Evolutionary conservation across 1,140 invertebrate species (phyloP).

Genomic region (Leucophenga varia): DNA sequence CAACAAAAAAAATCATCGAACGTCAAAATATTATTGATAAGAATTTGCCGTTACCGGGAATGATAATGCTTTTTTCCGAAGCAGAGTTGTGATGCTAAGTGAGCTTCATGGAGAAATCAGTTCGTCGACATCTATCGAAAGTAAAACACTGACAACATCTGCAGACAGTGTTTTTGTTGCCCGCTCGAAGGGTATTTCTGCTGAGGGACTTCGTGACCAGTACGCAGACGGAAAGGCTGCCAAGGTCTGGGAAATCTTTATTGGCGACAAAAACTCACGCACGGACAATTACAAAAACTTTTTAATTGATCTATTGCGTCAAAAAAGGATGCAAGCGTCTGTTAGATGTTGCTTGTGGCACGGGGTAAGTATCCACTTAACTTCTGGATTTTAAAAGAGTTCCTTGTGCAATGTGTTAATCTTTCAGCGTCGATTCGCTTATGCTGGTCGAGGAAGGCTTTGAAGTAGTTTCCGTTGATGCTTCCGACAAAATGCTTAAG

Average conservation of each 20-base stretch:
- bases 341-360: slow-evolving; percentile 84
- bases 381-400: background rate
- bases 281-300: slow-evolving; percentile 84
- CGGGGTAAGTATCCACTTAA: slow-evolving; percentile 69
- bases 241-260: slow-evolving; percentile 84
- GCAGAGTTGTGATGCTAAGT: slow-evolving; percentile 2
- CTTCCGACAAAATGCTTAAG: slow-evolving; percentile 90
- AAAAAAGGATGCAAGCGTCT: slow-evolving; percentile 70
- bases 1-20: too few relatives aligned
- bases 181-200: slow-evolving; percentile 75
- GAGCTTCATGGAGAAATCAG: slow-evolving; percentile 61
- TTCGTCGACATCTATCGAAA: slow-evolving; percentile 56
- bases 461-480: slow-evolving; percentile 80
- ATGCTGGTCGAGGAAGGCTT: slow-evolving; percentile 87
- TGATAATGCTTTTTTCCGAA: background rate
- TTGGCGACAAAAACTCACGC: slow-evolving; percentile 79
- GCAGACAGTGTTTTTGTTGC: slow-evolving; percentile 72
- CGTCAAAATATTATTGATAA: too few relatives aligned
- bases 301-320: slow-evolving; percentile 68
- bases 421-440: slow-evolving; percentile 76
- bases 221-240: slow-evolving; percentile 87
- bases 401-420: background rate
- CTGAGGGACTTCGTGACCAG: slow-evolving; percentile 80
- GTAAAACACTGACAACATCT: slow-evolving; percentile 48
- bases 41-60: too few relatives aligned